Evolutionary conservation across 2,888 invertebrate genomes (phyloP).

Genomic region (Lepeophtheirus nordmannii): DNA sequence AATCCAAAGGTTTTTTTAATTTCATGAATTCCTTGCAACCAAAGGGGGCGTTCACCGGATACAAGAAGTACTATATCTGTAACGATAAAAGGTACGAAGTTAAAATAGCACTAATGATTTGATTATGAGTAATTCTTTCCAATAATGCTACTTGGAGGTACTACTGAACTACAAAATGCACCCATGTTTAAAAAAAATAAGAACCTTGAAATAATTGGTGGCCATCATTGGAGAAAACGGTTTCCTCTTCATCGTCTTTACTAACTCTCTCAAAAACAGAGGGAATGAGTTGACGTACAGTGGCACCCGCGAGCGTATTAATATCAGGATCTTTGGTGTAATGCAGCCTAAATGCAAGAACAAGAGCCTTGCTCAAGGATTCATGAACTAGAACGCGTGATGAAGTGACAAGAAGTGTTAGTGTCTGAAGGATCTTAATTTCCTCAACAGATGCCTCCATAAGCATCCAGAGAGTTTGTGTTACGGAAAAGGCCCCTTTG

Average conservation of each 20-base stretch:
- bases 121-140: too few relatives aligned
- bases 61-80: slow-evolving; percentile 89
- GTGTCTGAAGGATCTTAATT: slow-evolving; percentile 86
- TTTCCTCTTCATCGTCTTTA: slow-evolving; percentile 38
- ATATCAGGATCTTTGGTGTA: slow-evolving; percentile 85
- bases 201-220: not conserved
- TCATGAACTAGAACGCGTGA: slow-evolving; percentile 87
- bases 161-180: too few relatives aligned
- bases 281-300: slow-evolving; percentile 83
- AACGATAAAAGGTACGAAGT: too few relatives aligned
- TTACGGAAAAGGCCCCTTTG: slow-evolving; percentile 80
- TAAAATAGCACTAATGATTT: too few relatives aligned
- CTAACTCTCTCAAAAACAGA: slow-evolving; percentile 73
- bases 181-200: slow-evolving; percentile 29
- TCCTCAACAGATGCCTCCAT: slow-evolving; percentile 90
- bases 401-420: slow-evolving; percentile 83
- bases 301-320: slow-evolving; percentile 92
- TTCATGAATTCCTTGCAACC: slow-evolving; percentile 88
- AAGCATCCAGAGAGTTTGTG: slow-evolving; percentile 78
- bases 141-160: too few relatives aligned
- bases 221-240: slow-evolving; percentile 35
- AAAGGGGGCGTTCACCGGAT: slow-evolving; percentile 87
- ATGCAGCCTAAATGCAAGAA: slow-evolving; percentile 51
- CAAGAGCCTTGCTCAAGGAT: slow-evolving; percentile 54
- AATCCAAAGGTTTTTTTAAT: slow-evolving; percentile 93